These are phyloP conservation scores for Nephrotoma flavescens DNA, from an alignment of 2,888 invertebrate genomes.

Conservation along the genomic window DNA sequence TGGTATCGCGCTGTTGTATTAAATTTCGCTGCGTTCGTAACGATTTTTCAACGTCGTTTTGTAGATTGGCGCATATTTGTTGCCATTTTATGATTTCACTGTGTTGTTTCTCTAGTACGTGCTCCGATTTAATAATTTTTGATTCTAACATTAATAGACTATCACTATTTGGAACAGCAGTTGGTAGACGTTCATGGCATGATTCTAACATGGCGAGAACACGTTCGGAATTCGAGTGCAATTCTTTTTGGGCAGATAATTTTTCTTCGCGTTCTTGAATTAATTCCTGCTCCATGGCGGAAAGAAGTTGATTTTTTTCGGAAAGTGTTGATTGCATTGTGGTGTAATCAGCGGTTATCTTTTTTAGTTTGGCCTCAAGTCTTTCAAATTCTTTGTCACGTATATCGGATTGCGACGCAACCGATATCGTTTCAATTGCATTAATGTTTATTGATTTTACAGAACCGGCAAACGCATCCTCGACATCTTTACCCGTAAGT, in stretches of 20 bases:
- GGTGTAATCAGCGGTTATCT: constrained; percentile 43
- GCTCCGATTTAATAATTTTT: constrained; percentile 58
- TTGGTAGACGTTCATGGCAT: constrained; percentile 31
- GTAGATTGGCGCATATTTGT: constrained; percentile 52
- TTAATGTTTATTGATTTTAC: constrained; percentile 24
- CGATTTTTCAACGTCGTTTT: constrained; percentile 52
- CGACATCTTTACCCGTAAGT: constrained; percentile 54
- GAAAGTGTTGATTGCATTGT: constrained; percentile 38
- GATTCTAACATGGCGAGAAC: constrained; percentile 44
- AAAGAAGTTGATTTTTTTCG: constrained; percentile 31
- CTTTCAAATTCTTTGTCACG: constrained; percentile 47
- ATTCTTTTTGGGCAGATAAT: constrained; percentile 55
- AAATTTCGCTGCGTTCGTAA: constrained; percentile 50
- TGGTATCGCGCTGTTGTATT: constrained; percentile 58
- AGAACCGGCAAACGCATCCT: constrained; percentile 52
- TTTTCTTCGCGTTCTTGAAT: constrained; percentile 57
- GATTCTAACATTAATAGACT: constrained; percentile 62
- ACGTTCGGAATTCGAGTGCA: constrained; percentile 57
- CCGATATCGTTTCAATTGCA: constrained; percentile 36
- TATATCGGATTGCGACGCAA: constrained; percentile 48
- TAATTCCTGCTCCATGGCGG: constrained; percentile 42
- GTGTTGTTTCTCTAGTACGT: constrained; percentile 59
- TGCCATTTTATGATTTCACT: constrained; percentile 58
- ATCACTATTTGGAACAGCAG: constrained; percentile 49
- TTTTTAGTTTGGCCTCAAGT: constrained; percentile 41